Base-by-base conservation (phyloP, 2,797 vertebrate species). In the Thamnophis elegans region DNA sequence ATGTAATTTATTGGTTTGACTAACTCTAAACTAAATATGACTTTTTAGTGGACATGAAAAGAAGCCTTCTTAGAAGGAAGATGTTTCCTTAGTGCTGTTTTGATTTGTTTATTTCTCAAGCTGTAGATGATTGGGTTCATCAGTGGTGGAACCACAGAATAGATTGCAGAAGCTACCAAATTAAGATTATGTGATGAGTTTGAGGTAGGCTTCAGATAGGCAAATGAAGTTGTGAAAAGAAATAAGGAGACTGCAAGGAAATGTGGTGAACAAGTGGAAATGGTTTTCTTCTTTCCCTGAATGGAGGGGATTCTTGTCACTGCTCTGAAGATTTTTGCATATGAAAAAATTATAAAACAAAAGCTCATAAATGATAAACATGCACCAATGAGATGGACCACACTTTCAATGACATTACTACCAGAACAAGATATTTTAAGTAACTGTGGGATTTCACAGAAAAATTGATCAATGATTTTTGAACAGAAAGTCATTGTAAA, bases 401-500 rank as follows among this genome's bases (percentile, higher is more conserved):
- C 85, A 68, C 22, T 26, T 88, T 91, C 91, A 1, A 73, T 65
- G 25, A 58, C 3, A 8, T 87, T 87, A 26, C 62, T 14, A 12
- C 26, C 58, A 36, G 85, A 65, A 25, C 90, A 91, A 32, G 60
- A 91, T 5, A 91, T 4, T 16, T 88, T 91, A 22, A 91, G 25
- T 85, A 91, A 25, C 54, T 28, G 16, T 28, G 85, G 85, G 4
- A 91, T 14, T 73, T 91, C 91, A 73, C 91, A 91, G 53, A 88
- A 91, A 65, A 88, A 91, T 14, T 91, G 85, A 47, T 42, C 1
- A 28, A 91, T 58, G 4, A 42, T 25, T 42, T 85, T 92, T 13
- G 91, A 92, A n/a, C 91, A 92, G 91, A 89, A 92, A 18, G 9
- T 62, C 9, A 51, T 85, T 16, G 22, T 32, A 65, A 92, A 92